Percentiles rank a stretch among this genome's conserved stretches.
These are phyloP conservation scores for Drosophila fuyamai DNA, from an alignment of 1,140 invertebrate genomes.

Conservation along the genomic window DNA sequence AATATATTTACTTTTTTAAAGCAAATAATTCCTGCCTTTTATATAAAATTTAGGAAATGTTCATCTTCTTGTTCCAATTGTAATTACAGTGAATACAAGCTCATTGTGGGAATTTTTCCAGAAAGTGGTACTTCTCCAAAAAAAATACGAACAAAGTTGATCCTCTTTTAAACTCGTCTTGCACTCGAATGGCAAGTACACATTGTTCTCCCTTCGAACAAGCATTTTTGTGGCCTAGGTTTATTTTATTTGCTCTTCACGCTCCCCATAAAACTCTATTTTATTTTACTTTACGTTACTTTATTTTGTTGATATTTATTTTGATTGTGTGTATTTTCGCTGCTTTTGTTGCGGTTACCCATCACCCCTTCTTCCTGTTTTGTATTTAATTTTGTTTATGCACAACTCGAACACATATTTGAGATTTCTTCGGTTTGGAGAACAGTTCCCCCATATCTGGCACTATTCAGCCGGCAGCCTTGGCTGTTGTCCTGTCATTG, in stretches of 20 bases:
- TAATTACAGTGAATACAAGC: not conserved
- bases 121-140: not conserved
- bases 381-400: constrained; percentile 67
- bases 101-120: not conserved
- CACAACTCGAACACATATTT: constrained; percentile 68
- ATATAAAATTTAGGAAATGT: not conserved
- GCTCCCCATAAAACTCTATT: constrained; percentile 30
- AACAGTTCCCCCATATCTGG: constrained; percentile 20
- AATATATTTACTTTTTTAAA: too few relatives aligned
- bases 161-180: constrained; percentile 15
- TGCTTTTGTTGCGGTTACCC: constrained; percentile 28
- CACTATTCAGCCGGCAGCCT: constrained; percentile 28
- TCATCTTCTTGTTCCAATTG: too few relatives aligned
- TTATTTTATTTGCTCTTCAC: constrained; percentile 26
- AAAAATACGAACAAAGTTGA: not conserved
- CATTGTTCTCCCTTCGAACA: constrained; percentile 34
- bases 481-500: constrained; percentile 57
- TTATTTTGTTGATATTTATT: constrained; percentile 45
- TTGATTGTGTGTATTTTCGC: constrained; percentile 26
- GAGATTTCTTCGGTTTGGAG: constrained; percentile 62
- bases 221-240: constrained; percentile 31
- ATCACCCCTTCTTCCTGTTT: constrained; percentile 5
- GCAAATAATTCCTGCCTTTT: too few relatives aligned
- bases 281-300: constrained; percentile 26
- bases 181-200: constrained; percentile 53